phyloP scores from a whole-genome alignment of 2,888 invertebrate genomes.

The Diadegma fenestrale region DNA sequence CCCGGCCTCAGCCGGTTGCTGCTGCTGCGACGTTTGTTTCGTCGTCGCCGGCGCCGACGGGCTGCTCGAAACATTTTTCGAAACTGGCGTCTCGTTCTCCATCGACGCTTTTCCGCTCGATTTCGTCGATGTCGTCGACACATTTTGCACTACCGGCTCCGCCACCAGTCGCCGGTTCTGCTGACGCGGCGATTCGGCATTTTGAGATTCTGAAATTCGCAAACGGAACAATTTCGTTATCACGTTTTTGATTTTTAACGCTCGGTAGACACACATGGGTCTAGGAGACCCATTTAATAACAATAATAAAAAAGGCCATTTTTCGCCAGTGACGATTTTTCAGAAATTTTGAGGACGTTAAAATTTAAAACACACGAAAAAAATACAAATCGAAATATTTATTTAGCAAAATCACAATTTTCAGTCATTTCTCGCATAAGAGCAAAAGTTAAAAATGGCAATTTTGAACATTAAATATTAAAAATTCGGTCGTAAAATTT shows the following conservation, averaged over 20 bases:
- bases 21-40: constrained; percentile 42
- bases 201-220: constrained; percentile 83
- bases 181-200: constrained; percentile 78
- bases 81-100: constrained; percentile 75
- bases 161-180: constrained; percentile 76
- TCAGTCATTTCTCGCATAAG: no score
- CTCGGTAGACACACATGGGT: not conserved
- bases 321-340: no score
- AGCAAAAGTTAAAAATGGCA: no score
- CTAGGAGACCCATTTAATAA: no score
- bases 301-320: no score
- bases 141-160: constrained; percentile 71
- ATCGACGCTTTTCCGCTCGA: constrained; percentile 74
- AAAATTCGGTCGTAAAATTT: no score
- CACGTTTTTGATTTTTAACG: not conserved
- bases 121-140: constrained; percentile 74
- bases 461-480: no score
- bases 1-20: constrained; percentile 53
- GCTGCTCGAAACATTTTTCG: constrained; percentile 56
- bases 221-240: not conserved
- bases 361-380: no score
- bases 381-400: no score
- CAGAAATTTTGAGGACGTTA: no score
- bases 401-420: no score
- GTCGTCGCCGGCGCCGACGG: constrained; percentile 44